A percentile compares a stretch with the other conserved stretches of the same genome.
These are phyloP conservation scores for Andricus grossulariae DNA, from an alignment of 1,140 invertebrate genomes.

Conservation along the genomic window DNA sequence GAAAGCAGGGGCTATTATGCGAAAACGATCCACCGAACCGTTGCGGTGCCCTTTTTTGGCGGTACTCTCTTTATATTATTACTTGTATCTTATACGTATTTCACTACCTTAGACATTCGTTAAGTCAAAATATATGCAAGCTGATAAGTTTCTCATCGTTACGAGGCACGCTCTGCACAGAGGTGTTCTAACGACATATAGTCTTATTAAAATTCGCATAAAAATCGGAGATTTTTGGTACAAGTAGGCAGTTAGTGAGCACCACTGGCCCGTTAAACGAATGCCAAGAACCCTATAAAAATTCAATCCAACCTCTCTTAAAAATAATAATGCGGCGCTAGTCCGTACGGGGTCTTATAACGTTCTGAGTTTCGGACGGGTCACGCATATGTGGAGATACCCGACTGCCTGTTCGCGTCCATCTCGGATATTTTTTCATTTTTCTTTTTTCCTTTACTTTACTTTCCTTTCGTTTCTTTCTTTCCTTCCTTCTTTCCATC, in stretches of 20 bases:
- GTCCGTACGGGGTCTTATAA: slow-evolving; percentile 51
- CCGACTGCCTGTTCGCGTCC: slow-evolving; percentile 30
- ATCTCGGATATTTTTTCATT: slow-evolving; percentile 20
- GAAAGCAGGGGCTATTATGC: slow-evolving; percentile 9
- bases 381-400: slow-evolving; percentile 39
- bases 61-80: slow-evolving; percentile 1
- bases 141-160: slow-evolving; percentile 45
- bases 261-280: slow-evolving; percentile 52
- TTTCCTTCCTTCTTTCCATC: slow-evolving; percentile 30
- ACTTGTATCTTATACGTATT: slow-evolving; percentile 6
- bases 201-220: slow-evolving; percentile 52
- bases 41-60: too few relatives aligned
- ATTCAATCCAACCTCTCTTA: slow-evolving; percentile 61
- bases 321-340: slow-evolving; percentile 62
- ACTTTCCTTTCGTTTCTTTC: slow-evolving; percentile 20
- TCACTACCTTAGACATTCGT: slow-evolving; percentile 17
- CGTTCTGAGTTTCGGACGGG: slow-evolving; percentile 42
- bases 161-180: slow-evolving; percentile 35
- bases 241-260: slow-evolving; percentile 42
- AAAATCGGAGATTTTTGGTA: slow-evolving; percentile 42
- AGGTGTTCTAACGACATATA: slow-evolving; percentile 45
- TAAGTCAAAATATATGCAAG: slow-evolving; percentile 11
- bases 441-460: slow-evolving; percentile 22
- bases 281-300: slow-evolving; percentile 62
- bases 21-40: slow-evolving; percentile 1